A percentile compares a stretch with the other conserved stretches of the same genome.
Conservation (phyloP, 2,797 vertebrate species). For the Sebastiscus tertius region DNA sequence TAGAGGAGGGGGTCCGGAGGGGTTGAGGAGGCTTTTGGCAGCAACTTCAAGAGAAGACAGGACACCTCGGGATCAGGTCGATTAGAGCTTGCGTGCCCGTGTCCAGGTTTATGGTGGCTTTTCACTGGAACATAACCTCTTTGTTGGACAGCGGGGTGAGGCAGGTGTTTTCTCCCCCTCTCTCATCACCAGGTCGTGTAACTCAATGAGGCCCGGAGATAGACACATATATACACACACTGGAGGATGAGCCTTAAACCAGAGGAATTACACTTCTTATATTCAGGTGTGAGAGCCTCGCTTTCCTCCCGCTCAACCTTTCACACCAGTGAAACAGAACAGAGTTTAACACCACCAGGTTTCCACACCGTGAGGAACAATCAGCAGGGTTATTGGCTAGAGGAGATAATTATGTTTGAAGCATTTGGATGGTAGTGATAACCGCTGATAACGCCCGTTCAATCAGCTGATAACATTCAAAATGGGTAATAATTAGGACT, state of each 20-base stretch:
- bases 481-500: neutral
- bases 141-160: constrained; percentile 57
- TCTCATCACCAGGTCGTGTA: constrained; percentile 60
- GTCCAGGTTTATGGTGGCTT: constrained; percentile 66
- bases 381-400: neutral
- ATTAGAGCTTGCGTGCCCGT: constrained; percentile 65
- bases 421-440: too few species aligned
- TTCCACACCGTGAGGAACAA: neutral
- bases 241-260: constrained; percentile 50
- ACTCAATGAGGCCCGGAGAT: constrained; percentile 57
- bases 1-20: neutral
- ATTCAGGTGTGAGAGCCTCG: constrained; percentile 65
- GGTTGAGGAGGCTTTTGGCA: constrained; percentile 35
- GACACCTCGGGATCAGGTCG: constrained; percentile 64
- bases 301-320: constrained; percentile 46
- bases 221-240: constrained; percentile 30
- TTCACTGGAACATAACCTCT: constrained; percentile 65
- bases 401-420: too few species aligned
- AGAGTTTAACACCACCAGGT: neutral
- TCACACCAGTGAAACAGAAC: constrained; percentile 62
- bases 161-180: constrained; percentile 70
- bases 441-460: too few species aligned
- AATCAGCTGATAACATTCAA: too few species aligned
- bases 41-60: constrained; percentile 61
- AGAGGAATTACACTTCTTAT: constrained; percentile 72